Evolutionary conservation across 2,797 vertebrate species (phyloP).

Genomic region (Alouatta caraya): DNA sequence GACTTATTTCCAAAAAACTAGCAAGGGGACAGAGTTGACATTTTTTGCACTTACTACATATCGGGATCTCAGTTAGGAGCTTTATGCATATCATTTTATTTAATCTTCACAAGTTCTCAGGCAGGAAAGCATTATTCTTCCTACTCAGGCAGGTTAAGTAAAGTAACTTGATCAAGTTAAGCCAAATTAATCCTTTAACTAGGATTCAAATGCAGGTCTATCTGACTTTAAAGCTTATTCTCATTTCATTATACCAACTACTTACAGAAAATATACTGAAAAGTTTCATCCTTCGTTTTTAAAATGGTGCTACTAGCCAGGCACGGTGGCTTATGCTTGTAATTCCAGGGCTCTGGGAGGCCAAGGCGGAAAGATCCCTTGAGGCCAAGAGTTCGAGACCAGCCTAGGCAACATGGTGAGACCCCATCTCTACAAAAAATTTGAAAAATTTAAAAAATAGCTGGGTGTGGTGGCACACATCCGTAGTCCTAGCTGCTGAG

Average conservation of each 20-base stretch:
- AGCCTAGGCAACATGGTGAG: not conserved
- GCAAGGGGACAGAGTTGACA: not conserved
- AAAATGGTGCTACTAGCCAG: not conserved
- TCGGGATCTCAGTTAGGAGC: not conserved
- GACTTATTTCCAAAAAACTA: not conserved
- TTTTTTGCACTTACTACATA: not conserved
- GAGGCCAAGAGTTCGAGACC: not conserved
- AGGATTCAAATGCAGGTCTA: not conserved
- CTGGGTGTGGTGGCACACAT: not conserved
- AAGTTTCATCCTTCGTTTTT: not conserved
- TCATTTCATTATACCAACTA: not conserved
- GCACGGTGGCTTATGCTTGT: not conserved
- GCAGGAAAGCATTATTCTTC: not conserved
- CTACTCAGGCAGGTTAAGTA: not conserved
- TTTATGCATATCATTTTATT: not conserved
- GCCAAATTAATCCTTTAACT: not conserved
- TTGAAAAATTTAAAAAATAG: not conserved
- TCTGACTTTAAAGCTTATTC: not conserved
- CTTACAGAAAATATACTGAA: slow-evolving; percentile 16
- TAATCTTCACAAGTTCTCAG: not conserved
- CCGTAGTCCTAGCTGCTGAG: not conserved
- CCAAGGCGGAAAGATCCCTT: not conserved
- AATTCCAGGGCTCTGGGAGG: not conserved
- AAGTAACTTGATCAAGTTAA: not conserved
- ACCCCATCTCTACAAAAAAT: not conserved